These are phyloP conservation scores for Nibea albiflora DNA, from an alignment of 2,113 vertebrate species.

Conservation along the genomic window DNA sequence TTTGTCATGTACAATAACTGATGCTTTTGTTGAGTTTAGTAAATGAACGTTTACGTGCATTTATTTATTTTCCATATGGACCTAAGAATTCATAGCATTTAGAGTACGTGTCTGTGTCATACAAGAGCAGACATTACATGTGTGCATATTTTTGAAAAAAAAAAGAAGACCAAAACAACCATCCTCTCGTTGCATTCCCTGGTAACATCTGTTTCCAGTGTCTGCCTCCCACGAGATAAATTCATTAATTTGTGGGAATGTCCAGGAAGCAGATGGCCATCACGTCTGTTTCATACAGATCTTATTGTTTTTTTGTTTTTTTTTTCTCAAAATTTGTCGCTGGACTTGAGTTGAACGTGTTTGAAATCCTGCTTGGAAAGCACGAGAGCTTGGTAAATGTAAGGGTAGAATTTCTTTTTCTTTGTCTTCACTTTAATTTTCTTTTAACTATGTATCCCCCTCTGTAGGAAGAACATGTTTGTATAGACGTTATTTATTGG, in stretches of 20 bases:
- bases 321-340: not conserved
- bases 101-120: not conserved
- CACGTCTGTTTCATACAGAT: constrained; percentile 28
- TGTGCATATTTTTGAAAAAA: constrained; percentile 2
- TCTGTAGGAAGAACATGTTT: not conserved
- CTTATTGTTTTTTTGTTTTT: not conserved
- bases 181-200: constrained; percentile 29
- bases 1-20: not conserved
- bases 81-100: not conserved
- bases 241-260: constrained; percentile 69
- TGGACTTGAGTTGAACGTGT: constrained; percentile 1
- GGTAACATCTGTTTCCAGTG: constrained; percentile 72
- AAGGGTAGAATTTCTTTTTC: not conserved
- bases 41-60: not conserved
- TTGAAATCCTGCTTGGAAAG: not conserved
- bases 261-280: constrained; percentile 73
- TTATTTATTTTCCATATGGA: not conserved
- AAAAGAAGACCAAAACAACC: not conserved
- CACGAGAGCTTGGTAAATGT: not conserved
- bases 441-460: not conserved
- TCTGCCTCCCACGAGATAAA: constrained; percentile 68
- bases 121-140: not conserved
- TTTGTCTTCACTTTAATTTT: not conserved
- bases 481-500: not conserved
- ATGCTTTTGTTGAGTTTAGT: not conserved